Evolutionary conservation across 2,888 invertebrate genomes (phyloP).

Genomic region (Drosophila prostipennis): DNA sequence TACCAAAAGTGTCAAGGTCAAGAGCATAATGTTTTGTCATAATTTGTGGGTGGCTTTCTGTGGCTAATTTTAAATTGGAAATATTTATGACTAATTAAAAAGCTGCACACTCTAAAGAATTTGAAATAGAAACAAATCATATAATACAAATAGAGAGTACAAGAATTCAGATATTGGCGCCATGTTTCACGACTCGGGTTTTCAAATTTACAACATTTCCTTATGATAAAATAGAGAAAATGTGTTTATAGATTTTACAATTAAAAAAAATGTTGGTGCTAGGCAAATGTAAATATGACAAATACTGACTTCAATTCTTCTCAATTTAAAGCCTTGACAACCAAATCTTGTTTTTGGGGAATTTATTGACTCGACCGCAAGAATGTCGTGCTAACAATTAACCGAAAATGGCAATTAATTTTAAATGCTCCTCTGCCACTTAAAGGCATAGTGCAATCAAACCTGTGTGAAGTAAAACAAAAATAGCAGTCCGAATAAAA

Average conservation of each 20-base stretch:
- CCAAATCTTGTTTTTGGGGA: conserved; percentile 32
- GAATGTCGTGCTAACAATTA: conserved; percentile 62
- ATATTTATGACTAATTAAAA: conserved; percentile 27
- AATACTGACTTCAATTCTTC: conserved; percentile 10
- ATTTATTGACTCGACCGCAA: conserved; percentile 51
- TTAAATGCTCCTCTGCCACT: conserved; percentile 55
- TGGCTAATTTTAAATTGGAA: conserved; percentile 25
- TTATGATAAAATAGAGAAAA: neutral
- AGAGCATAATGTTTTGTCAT: conserved; percentile 33
- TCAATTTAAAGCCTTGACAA: conserved; percentile 27
- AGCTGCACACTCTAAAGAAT: neutral
- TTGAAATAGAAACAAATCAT: neutral
- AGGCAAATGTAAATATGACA: neutral
- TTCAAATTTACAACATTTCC: neutral
- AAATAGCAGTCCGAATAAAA: conserved; percentile 39
- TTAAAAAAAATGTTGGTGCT: neutral
- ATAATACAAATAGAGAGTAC: neutral
- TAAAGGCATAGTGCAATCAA: conserved; percentile 51
- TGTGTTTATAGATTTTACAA: too few relatives aligned
- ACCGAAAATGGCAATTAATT: conserved; percentile 52
- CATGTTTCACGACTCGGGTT: neutral
- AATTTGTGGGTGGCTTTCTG: conserved; percentile 5
- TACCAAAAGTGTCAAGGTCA: conserved; percentile 59
- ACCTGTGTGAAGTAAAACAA: conserved; percentile 55
- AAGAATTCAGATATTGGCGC: neutral